phyloP scores from a whole-genome alignment of 2,888 invertebrate genomes.

The Conistra vaccinii region DNA sequence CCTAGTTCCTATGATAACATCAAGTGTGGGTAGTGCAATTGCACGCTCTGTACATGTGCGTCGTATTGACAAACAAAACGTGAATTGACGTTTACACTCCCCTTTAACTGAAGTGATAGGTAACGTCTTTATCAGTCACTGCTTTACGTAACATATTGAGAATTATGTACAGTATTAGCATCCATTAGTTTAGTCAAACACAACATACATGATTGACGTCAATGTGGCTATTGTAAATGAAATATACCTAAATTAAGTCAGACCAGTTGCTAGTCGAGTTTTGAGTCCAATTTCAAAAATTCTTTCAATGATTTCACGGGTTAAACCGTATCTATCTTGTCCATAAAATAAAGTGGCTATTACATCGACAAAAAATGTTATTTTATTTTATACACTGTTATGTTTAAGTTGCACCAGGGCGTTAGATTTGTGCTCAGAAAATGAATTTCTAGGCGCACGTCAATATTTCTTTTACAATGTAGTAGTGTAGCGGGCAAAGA shows the following conservation, averaged over 20 bases:
- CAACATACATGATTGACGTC: conserved; percentile 63
- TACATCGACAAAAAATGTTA: conserved; percentile 48
- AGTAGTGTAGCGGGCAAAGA: conserved; percentile 32
- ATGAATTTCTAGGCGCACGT: conserved; percentile 17
- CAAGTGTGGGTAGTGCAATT: conserved; percentile 2
- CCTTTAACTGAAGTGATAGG: conserved; percentile 25
- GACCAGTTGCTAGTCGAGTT: conserved; percentile 53
- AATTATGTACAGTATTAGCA: conserved; percentile 61
- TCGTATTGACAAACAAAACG: conserved; percentile 39
- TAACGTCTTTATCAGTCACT: conserved; percentile 48
- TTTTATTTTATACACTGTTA: conserved; percentile 17
- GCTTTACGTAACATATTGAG: conserved; percentile 54
- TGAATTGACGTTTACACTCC: conserved; percentile 20
- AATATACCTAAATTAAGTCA: conserved; percentile 57
- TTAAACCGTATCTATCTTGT: conserved; percentile 54
- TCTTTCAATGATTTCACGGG: conserved; percentile 61
- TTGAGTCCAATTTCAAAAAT: conserved; percentile 54
- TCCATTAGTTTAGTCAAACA: conserved; percentile 62
- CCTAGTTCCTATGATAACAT: conserved; percentile 17
- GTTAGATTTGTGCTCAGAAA: conserved; percentile 24
- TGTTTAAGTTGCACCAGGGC: conserved; percentile 22
- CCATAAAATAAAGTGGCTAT: conserved; percentile 54
- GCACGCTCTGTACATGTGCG: conserved; percentile 17
- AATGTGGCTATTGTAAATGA: conserved; percentile 58
- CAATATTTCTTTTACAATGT: conserved; percentile 40